Conservation (phyloP, 2,113 vertebrate genomes). For the Ptyas mucosa region DNA sequence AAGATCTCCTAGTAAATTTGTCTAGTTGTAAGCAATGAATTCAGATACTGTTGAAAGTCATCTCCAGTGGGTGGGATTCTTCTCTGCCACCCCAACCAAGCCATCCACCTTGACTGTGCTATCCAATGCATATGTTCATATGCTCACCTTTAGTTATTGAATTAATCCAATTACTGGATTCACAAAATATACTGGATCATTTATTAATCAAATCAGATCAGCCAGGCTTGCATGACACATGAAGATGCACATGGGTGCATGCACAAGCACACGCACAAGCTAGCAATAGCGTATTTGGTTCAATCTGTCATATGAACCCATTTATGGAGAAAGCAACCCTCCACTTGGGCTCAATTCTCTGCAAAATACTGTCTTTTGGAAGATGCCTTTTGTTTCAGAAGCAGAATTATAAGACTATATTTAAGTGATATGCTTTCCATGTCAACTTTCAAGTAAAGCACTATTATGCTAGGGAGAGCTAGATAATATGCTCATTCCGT, state of each 20-base stretch:
- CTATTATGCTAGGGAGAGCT: background rate
- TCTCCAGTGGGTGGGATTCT: background rate
- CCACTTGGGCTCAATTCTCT: background rate
- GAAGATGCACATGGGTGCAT: background rate
- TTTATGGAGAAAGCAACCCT: background rate
- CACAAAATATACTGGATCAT: background rate
- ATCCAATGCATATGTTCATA: background rate
- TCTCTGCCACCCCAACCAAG: background rate
- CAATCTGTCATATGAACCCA: background rate
- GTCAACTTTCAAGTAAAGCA: background rate
- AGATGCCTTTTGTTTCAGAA: background rate
- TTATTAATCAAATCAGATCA: background rate
- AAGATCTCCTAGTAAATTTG: background rate
- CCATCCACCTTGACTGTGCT: background rate
- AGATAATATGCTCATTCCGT: background rate
- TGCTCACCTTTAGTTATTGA: background rate
- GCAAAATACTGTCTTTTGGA: background rate
- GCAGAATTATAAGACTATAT: background rate
- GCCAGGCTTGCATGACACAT: background rate
- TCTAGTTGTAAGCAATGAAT: background rate
- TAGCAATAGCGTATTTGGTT: background rate
- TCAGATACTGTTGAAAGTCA: background rate
- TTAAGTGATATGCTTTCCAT: background rate
- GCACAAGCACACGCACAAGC: background rate
- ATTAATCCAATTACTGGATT: background rate